phyloP scores from a whole-genome alignment of 2,888 invertebrate genomes.

The Resseliella maxima region DNA sequence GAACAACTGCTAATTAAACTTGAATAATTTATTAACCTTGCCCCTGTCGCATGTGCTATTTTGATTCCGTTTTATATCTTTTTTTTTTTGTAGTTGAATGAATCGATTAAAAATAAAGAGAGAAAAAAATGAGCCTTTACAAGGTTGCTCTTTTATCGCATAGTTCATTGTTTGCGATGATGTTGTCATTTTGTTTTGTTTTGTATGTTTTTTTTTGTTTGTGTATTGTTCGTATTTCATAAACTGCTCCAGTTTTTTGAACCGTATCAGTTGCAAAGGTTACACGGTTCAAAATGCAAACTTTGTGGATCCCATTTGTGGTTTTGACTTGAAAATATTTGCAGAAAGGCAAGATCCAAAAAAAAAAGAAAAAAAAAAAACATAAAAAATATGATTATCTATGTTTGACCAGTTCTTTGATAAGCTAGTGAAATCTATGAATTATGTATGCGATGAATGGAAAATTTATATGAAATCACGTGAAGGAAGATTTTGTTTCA shows the following conservation, averaged over 20 bases:
- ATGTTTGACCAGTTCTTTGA: no score
- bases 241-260: no score
- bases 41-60: background rate
- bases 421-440: background rate
- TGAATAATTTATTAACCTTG: background rate
- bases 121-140: background rate
- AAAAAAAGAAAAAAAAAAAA: no score
- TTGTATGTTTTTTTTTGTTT: no score
- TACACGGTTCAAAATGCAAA: no score
- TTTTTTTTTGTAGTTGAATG: background rate
- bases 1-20: background rate
- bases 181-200: background rate
- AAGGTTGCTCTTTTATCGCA: background rate
- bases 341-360: no score
- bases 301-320: no score
- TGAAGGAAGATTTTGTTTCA: background rate
- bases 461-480: background rate
- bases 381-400: no score
- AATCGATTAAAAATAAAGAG: background rate
- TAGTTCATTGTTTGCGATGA: no score
- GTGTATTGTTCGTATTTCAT: background rate
- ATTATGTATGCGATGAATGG: background rate
- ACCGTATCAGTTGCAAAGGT: no score
- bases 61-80: no score
- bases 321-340: no score